These are phyloP conservation scores for Itoplectis maculator DNA, from an alignment of 2,888 invertebrate genomes.

Conservation along the genomic window DNA sequence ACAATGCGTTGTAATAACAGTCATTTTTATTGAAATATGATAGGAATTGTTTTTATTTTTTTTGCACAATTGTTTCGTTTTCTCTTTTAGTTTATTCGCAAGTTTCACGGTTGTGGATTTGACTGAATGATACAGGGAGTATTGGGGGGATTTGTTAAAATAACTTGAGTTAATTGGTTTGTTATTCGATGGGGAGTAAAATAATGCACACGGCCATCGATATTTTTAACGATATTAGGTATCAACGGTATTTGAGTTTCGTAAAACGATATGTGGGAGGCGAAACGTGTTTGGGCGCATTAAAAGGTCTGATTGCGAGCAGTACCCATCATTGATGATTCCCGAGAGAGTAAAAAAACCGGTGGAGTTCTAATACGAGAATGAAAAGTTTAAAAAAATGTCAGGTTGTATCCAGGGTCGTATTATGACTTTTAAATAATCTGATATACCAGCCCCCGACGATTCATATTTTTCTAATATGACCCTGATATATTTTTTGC, in stretches of 20 bases:
- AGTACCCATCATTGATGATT: too few species aligned
- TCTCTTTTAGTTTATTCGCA: not conserved
- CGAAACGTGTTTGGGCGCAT: too few species aligned
- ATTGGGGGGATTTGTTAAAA: not conserved
- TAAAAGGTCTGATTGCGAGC: too few species aligned
- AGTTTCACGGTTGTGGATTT: not conserved
- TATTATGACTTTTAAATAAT: too few species aligned
- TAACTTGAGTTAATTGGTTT: conserved; percentile 10
- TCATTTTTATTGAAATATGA: not conserved
- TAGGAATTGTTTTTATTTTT: not conserved
- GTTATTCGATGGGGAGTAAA: not conserved
- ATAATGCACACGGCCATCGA: not conserved
- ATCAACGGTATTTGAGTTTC: too few species aligned
- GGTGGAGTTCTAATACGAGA: too few species aligned
- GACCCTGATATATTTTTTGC: not conserved
- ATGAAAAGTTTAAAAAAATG: too few species aligned
- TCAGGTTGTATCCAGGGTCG: too few species aligned
- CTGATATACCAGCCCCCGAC: not conserved
- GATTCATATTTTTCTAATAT: not conserved
- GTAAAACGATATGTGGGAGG: too few species aligned
- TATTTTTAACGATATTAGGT: not conserved
- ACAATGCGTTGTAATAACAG: too few species aligned
- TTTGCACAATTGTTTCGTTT: not conserved
- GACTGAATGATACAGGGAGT: not conserved
- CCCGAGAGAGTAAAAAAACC: too few species aligned